Evolutionary conservation across 2,888 invertebrate genomes (phyloP).

Genomic region (Volucella inflata): DNA sequence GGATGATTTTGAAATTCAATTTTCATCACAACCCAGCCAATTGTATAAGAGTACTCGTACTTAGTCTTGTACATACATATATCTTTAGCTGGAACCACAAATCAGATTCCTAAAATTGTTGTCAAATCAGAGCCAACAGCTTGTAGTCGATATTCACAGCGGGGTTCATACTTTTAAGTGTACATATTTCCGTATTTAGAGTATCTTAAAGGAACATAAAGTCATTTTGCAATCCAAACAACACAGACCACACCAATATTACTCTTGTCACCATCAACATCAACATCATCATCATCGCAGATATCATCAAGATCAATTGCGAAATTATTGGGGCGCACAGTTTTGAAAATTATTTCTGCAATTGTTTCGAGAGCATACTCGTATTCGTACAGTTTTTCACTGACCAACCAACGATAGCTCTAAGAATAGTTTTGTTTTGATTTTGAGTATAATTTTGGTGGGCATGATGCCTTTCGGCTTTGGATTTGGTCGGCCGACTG

Average conservation of each 20-base stretch:
- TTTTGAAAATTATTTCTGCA: slow-evolving; percentile 4
- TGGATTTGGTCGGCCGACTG: slow-evolving; percentile 1
- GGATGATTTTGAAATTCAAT: slow-evolving; percentile 64
- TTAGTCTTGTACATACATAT: too few species aligned
- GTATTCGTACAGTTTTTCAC: background rate
- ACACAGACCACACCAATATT: too few species aligned
- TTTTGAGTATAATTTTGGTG: background rate
- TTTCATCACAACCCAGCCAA: slow-evolving; percentile 49
- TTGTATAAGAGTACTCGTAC: too few species aligned
- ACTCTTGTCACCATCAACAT: too few species aligned
- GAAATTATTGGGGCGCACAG: too few species aligned
- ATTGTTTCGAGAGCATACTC: background rate
- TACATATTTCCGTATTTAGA: slow-evolving; percentile 34
- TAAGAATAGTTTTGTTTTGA: slow-evolving; percentile 14
- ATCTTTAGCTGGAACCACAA: slow-evolving; percentile 15
- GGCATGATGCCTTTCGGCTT: background rate
- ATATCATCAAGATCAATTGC: too few species aligned
- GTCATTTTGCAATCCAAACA: background rate
- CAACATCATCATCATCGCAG: too few species aligned
- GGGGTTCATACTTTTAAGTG: background rate
- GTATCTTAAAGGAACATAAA: slow-evolving; percentile 12
- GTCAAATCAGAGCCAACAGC: slow-evolving; percentile 34
- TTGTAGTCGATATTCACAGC: background rate
- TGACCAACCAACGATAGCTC: slow-evolving; percentile 4
- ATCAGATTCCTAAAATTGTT: slow-evolving; percentile 29